These are phyloP conservation scores for Crocodylus rhombifer DNA, from an alignment of 2,797 vertebrate genomes.

Conservation along the genomic window DNA sequence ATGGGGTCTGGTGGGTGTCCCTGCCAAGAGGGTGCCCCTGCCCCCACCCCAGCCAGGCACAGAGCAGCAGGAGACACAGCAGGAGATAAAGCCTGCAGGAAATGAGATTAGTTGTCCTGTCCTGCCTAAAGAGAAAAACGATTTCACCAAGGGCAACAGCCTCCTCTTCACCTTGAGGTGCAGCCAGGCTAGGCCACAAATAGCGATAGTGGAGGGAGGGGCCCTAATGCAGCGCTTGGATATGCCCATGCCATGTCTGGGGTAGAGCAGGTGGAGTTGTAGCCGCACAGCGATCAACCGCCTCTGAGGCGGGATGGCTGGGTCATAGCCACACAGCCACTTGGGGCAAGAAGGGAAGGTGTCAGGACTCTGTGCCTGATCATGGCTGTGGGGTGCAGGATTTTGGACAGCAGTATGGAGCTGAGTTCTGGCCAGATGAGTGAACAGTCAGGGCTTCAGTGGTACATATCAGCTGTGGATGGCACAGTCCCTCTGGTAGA, in stretches of 20 bases:
- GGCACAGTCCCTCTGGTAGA: not conserved
- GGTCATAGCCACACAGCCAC: not conserved
- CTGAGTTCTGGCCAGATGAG: not conserved
- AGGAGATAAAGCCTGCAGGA: constrained; percentile 11
- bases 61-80: not conserved
- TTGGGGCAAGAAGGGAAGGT: not conserved
- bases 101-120: not conserved
- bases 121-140: not conserved
- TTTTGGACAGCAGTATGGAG: not conserved
- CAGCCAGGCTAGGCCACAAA: not conserved
- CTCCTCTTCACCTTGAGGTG: not conserved
- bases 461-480: not conserved
- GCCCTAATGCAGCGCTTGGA: too few species aligned
- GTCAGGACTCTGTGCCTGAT: too few species aligned
- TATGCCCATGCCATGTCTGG: not conserved
- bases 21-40: not conserved
- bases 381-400: not conserved
- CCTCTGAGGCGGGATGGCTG: too few species aligned
- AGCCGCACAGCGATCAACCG: not conserved
- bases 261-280: not conserved
- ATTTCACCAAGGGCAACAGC: not conserved
- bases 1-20: not conserved
- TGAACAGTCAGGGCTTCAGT: not conserved
- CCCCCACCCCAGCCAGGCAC: not conserved
- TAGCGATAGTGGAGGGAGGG: not conserved